These are phyloP conservation scores for Thelaira solivaga DNA, from an alignment of 2,888 invertebrate genomes.

Conservation along the genomic window DNA sequence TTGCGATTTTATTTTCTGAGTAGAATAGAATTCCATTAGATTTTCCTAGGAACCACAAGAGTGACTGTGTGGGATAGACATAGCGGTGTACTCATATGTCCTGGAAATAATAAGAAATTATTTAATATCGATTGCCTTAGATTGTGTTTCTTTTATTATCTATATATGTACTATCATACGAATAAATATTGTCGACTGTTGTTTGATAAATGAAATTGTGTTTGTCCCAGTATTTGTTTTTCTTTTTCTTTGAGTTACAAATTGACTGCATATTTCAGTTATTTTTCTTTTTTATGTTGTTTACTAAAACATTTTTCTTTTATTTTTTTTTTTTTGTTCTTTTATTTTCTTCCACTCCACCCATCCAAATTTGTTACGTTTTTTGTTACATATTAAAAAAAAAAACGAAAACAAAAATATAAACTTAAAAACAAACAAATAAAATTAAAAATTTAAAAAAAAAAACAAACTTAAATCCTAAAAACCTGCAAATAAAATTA, in stretches of 20 bases:
- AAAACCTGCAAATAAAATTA: slow-evolving; percentile 18
- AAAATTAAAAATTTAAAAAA: slow-evolving; percentile 7
- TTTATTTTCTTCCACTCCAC: slow-evolving; percentile 51
- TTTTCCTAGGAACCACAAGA: too few species aligned
- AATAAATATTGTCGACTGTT: slow-evolving; percentile 33
- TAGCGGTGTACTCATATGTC: too few species aligned
- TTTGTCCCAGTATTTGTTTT: slow-evolving; percentile 16
- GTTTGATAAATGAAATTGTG: background rate
- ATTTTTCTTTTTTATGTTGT: slow-evolving; percentile 51
- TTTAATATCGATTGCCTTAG: background rate
- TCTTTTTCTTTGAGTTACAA: slow-evolving; percentile 14
- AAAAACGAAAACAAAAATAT: background rate
- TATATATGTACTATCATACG: background rate
- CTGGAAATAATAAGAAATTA: background rate
- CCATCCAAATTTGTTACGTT: slow-evolving; percentile 21
- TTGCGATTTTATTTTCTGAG: too few species aligned
- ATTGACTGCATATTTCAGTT: slow-evolving; percentile 24
- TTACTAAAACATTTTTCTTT: slow-evolving; percentile 50
- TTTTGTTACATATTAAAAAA: slow-evolving; percentile 30
- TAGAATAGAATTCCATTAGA: too few species aligned
- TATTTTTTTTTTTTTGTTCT: slow-evolving; percentile 58
- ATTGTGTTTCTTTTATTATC: background rate
- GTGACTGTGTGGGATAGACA: too few species aligned
- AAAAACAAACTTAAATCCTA: background rate
- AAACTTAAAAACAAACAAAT: background rate